Conservation (phyloP, 2,113 vertebrate species). For the Sinocyclocheilus grahami region DNA sequence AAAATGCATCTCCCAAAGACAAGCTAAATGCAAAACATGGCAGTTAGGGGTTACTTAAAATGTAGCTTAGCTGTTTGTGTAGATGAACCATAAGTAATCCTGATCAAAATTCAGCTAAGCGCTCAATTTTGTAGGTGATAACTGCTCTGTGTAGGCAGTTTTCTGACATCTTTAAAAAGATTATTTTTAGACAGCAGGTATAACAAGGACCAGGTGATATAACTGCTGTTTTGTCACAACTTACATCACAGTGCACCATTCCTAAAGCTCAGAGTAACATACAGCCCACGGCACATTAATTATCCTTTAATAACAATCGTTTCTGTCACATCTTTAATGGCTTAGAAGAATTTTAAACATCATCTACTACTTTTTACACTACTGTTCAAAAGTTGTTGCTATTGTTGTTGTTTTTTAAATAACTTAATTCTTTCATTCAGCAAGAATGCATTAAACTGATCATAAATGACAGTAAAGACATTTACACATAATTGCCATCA, state of each 20-base stretch:
- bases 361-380: not conserved
- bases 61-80: not conserved
- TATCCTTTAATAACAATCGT: not conserved
- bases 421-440: not conserved
- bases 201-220: conserved; percentile 5
- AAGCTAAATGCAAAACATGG: not conserved
- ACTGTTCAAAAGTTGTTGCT: not conserved
- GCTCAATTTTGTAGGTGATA: not conserved
- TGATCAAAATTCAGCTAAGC: not conserved
- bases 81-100: not conserved
- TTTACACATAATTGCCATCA: not conserved
- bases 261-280: not conserved
- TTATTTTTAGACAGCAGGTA: conserved; percentile 45
- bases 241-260: not conserved
- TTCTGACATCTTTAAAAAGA: conserved; percentile 13
- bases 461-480: not conserved
- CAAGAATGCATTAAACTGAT: not conserved
- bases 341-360: not conserved
- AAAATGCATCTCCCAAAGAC: not conserved
- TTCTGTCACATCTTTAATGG: not conserved
- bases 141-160: not conserved
- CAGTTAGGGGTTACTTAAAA: not conserved
- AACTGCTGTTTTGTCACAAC: not conserved
- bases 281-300: not conserved
- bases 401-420: too few species aligned